Evolutionary conservation across 92 coral and sea anemone species (phyloP).

Genomic region (Zoanthus sansibaricus): DNA sequence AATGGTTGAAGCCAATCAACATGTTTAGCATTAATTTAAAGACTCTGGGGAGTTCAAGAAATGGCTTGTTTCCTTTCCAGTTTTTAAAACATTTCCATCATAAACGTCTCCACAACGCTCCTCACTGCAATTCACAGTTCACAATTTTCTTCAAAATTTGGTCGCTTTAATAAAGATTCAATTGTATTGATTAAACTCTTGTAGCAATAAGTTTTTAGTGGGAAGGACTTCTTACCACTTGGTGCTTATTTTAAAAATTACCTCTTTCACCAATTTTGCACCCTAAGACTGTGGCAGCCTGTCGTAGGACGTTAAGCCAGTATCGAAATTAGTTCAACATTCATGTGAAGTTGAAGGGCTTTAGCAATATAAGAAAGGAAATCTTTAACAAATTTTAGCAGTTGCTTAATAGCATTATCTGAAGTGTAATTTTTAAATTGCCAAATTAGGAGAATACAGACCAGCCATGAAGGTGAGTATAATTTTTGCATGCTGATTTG

Average conservation of each 20-base stretch:
- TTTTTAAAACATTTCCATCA: no score
- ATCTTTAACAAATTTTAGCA: not conserved
- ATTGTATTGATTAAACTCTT: no score
- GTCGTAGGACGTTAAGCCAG: constrained; percentile 52
- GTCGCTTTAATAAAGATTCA: no score
- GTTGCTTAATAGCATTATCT: not conserved
- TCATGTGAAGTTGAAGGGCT: not conserved
- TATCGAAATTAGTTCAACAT: constrained; percentile 15
- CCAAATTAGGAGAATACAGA: not conserved
- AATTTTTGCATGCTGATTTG: not conserved
- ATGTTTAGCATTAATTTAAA: not conserved
- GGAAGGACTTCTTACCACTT: not conserved
- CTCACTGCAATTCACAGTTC: no score
- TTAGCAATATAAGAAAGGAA: not conserved
- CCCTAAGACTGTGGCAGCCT: not conserved
- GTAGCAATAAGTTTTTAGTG: not conserved
- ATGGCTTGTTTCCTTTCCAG: no score
- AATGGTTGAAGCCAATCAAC: not conserved
- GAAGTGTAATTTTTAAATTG: not conserved
- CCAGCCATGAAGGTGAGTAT: not conserved
- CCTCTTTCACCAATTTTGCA: not conserved
- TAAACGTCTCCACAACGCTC: no score
- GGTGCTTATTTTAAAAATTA: not conserved
- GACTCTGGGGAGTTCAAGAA: no score
- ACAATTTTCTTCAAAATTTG: no score